phyloP scores from a whole-genome alignment of 2,113 vertebrate genomes.

The Cynoglossus semilaevis region DNA sequence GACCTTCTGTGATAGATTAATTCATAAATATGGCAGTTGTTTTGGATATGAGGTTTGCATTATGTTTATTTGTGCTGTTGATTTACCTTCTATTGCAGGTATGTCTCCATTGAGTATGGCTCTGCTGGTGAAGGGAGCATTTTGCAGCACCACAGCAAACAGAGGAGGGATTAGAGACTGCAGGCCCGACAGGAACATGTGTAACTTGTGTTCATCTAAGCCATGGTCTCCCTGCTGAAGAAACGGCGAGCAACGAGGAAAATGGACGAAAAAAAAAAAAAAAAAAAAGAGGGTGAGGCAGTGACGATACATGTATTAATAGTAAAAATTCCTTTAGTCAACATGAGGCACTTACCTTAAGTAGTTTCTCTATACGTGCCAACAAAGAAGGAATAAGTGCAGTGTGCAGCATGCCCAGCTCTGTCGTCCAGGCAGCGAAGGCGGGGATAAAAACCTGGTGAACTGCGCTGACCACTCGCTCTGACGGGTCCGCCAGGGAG shows the following conservation, averaged over 20 bases:
- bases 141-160: constrained; percentile 91
- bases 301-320: not conserved
- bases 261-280: too few relatives aligned
- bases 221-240: constrained; percentile 91
- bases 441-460: constrained; percentile 98
- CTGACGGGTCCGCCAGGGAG: constrained; percentile 91
- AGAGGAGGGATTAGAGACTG: constrained; percentile 94
- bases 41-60: too few relatives aligned
- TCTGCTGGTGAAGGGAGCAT: constrained; percentile 91
- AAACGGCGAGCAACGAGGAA: constrained; percentile 51
- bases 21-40: too few relatives aligned
- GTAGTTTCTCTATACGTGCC: constrained; percentile 92
- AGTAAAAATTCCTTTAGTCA: too few relatives aligned
- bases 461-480: constrained; percentile 91
- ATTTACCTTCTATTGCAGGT: constrained; percentile 90
- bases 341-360: constrained; percentile 77
- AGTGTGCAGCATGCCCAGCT: constrained; percentile 88
- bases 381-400: constrained; percentile 93
- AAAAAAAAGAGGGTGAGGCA: not conserved
- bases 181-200: constrained; percentile 90
- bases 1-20: too few relatives aligned
- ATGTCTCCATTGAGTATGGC: constrained; percentile 87
- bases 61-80: not conserved
- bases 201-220: constrained; percentile 94
- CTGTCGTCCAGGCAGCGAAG: constrained; percentile 95